A percentile compares a stretch with the other conserved stretches of the same genome.
phyloP scores from a whole-genome alignment of 2,888 invertebrate genomes.

The Chorisops tibialis region DNA sequence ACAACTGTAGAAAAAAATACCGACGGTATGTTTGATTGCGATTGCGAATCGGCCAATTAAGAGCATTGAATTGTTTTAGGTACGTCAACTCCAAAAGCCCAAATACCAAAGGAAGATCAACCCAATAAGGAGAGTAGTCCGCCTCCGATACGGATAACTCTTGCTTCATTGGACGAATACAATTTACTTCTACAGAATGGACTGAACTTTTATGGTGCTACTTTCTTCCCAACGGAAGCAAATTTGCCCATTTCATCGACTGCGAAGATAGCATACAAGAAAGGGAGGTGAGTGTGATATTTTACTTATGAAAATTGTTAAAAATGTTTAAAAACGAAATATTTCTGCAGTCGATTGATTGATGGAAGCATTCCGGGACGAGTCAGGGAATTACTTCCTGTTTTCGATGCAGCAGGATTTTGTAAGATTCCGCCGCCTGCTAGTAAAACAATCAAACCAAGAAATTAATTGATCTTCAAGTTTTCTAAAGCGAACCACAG shows the following conservation, averaged over 20 bases:
- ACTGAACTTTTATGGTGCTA: conserved; percentile 82
- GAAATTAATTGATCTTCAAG: conserved; percentile 30
- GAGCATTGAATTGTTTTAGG: conserved; percentile 43
- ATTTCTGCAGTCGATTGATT: conserved; percentile 53
- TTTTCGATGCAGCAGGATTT: conserved; percentile 83
- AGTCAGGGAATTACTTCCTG: conserved; percentile 71
- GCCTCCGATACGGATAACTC: conserved; percentile 68
- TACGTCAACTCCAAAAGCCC: conserved; percentile 53
- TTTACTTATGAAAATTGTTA: background rate
- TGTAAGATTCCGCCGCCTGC: conserved; percentile 77
- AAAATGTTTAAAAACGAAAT: background rate
- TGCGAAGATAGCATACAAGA: conserved; percentile 57
- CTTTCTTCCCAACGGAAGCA: conserved; percentile 81
- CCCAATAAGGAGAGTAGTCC: conserved; percentile 57
- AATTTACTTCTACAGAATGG: conserved; percentile 78
- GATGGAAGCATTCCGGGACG: conserved; percentile 67
- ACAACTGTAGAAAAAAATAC: conserved; percentile 40
- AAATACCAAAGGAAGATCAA: conserved; percentile 50
- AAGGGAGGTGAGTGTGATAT: conserved; percentile 41
- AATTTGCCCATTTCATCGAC: conserved; percentile 62
- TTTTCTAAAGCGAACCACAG: background rate
- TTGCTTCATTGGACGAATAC: conserved; percentile 73
- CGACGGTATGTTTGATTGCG: conserved; percentile 42
- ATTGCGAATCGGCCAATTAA: no score
- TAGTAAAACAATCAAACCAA: conserved; percentile 70